A percentile compares a stretch with the other conserved stretches of the same genome.
phyloP scores from a whole-genome alignment of 2,888 invertebrate species.

The Cyaniris semiargus region DNA sequence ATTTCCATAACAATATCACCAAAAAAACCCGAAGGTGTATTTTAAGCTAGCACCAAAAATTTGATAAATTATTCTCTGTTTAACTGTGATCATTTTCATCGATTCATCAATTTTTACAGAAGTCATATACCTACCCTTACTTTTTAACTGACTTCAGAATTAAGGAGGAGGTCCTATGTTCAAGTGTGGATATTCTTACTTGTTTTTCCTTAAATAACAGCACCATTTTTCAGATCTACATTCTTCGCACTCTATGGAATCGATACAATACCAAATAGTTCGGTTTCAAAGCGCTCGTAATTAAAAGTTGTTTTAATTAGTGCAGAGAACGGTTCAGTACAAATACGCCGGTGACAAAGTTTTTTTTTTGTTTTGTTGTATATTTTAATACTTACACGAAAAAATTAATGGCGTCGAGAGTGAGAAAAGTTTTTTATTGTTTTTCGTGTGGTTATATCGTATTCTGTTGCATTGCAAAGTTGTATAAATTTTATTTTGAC shows the following conservation, averaged over 20 bases:
- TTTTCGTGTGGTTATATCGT: background rate
- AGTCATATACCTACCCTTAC: no score
- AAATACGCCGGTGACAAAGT: conserved; percentile 15
- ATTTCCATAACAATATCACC: no score
- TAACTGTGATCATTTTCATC: no score
- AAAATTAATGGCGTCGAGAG: background rate
- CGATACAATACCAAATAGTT: conserved; percentile 30
- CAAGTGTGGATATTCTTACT: no score
- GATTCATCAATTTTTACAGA: no score
- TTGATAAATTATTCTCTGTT: no score
- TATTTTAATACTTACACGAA: conserved; percentile 14
- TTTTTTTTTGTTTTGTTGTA: conserved; percentile 12
- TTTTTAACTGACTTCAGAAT: no score
- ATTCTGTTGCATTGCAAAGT: background rate
- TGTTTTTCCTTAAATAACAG: background rate
- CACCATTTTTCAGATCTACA: background rate
- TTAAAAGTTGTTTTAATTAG: conserved; percentile 31
- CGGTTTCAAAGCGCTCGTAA: conserved; percentile 25
- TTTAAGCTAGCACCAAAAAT: no score
- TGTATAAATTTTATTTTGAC: no score
- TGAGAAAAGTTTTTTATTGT: background rate
- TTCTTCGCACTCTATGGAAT: background rate
- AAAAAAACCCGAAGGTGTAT: no score
- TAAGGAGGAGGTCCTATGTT: no score
- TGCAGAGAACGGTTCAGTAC: conserved; percentile 14